phyloP scores from a whole-genome alignment of 2,113 vertebrate species.

The Microcebus jonahi region DNA sequence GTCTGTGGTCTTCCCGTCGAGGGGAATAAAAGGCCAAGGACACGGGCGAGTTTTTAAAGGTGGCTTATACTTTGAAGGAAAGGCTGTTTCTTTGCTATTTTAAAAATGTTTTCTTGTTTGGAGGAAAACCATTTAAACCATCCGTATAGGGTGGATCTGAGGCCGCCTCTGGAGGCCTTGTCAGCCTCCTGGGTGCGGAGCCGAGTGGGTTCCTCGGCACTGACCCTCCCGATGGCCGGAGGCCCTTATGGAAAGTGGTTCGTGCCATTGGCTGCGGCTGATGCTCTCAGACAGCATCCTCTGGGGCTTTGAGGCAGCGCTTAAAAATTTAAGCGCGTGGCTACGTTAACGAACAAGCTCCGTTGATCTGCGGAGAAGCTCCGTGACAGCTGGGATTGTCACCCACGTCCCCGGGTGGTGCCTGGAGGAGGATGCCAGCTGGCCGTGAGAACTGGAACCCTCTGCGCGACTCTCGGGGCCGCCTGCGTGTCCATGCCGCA shows the following conservation, averaged over 20 bases:
- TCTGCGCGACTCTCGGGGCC: fast-evolving
- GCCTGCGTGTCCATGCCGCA: fast-evolving
- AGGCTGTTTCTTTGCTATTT: not conserved
- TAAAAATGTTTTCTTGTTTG: not conserved
- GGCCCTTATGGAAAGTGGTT: not conserved
- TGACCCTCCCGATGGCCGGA: not conserved
- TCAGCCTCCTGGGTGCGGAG: fast-evolving
- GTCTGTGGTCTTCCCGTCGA: not conserved
- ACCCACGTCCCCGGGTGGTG: not conserved
- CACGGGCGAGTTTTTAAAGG: not conserved
- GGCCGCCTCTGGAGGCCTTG: fast-evolving
- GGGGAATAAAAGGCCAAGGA: fast-evolving
- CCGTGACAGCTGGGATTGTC: not conserved
- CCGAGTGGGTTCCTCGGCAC: fast-evolving
- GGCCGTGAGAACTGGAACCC: not conserved
- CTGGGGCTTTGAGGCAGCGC: fast-evolving
- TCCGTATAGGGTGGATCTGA: fast-evolving
- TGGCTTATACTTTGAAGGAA: not conserved
- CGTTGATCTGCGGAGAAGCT: not conserved
- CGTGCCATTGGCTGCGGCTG: not conserved
- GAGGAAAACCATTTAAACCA: not conserved
- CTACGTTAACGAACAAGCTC: not conserved
- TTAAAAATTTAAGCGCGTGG: not conserved
- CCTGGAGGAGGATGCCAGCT: not conserved
- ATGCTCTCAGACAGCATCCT: not conserved